These are phyloP conservation scores for Cepaea hortensis DNA, from an alignment of 2,888 invertebrate species.

Conservation along the genomic window DNA sequence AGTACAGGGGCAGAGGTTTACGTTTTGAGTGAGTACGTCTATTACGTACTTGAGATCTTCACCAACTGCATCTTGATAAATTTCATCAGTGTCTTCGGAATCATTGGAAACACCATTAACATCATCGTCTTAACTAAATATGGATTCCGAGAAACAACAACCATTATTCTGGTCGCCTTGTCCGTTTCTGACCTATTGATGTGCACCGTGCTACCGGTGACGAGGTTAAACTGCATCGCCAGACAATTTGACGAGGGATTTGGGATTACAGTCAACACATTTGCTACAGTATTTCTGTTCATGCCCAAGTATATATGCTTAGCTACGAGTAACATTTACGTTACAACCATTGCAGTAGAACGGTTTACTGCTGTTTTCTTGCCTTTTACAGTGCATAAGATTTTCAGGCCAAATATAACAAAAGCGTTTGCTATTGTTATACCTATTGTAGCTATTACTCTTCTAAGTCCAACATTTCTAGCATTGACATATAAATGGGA, in stretches of 20 bases:
- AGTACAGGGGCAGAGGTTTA: not conserved
- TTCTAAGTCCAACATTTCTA: not conserved
- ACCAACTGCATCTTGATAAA: not conserved
- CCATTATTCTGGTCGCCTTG: not conserved
- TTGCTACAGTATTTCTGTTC: conserved; percentile 1
- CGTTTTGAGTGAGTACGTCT: not conserved
- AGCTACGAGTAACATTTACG: not conserved
- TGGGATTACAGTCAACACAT: not conserved
- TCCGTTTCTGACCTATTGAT: conserved; percentile 4
- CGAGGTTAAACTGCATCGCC: not conserved
- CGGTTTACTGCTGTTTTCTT: conserved; percentile 2
- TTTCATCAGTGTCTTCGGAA: not conserved
- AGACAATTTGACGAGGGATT: not conserved
- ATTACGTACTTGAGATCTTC: not conserved
- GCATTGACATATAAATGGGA: not conserved
- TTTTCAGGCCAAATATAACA: not conserved
- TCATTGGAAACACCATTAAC: not conserved
- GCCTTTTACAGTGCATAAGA: not conserved
- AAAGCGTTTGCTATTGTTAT: not conserved
- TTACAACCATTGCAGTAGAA: not conserved
- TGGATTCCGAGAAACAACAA: conserved; percentile 12
- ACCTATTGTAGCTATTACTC: not conserved
- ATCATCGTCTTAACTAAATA: not conserved
- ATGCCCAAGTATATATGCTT: conserved; percentile 5
- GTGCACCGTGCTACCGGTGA: not conserved